These are phyloP conservation scores for Channallabes apus DNA, from an alignment of 2,797 vertebrate genomes.

Conservation along the genomic window DNA sequence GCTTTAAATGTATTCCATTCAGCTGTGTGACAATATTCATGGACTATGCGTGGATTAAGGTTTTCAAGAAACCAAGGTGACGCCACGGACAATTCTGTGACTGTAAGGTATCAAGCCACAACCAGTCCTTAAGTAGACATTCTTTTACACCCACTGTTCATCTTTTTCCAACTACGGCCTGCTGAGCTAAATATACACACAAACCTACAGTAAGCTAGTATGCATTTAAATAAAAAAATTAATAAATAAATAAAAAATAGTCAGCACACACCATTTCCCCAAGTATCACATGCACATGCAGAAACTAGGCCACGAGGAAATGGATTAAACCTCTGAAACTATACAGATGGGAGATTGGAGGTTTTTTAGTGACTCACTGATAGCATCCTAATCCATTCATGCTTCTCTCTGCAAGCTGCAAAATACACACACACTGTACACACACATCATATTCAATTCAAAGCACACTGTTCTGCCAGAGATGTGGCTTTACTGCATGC, in stretches of 20 bases:
- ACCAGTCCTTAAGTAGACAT: neutral
- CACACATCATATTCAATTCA: neutral
- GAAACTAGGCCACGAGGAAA: conserved; percentile 24
- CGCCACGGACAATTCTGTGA: neutral
- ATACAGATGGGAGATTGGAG: conserved; percentile 20
- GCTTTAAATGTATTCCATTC: too few species aligned
- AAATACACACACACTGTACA: neutral
- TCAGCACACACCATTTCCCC: neutral
- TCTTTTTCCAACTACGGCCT: neutral
- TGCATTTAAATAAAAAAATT: neutral
- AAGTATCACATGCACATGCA: neutral
- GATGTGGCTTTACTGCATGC: neutral
- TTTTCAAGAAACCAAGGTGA: neutral
- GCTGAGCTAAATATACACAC: neutral
- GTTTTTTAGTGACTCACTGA: conserved; percentile 17
- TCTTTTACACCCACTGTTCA: neutral
- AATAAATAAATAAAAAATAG: neutral
- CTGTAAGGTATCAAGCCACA: neutral
- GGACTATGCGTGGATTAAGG: too few species aligned
- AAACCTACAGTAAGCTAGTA: neutral
- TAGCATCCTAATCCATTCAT: conserved; percentile 34
- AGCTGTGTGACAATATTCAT: too few species aligned
- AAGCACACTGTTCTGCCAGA: neutral
- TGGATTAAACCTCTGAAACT: conserved; percentile 35
- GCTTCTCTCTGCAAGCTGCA: neutral